Evolutionary conservation across 2,113 vertebrate genomes (phyloP).

Genomic region (Hemibagrus wyckioides): DNA sequence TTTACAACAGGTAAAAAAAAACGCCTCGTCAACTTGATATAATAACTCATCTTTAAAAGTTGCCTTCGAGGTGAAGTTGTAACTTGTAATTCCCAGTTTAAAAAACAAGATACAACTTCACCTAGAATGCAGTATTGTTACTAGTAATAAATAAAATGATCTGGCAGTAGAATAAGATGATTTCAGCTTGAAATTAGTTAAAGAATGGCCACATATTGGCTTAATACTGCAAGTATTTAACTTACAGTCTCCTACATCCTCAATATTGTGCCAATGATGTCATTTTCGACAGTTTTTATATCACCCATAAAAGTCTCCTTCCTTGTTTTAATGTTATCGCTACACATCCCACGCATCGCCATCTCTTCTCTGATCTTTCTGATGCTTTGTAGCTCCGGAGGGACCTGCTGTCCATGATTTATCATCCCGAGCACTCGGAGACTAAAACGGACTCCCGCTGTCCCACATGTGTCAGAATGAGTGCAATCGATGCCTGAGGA

Average conservation of each 20-base stretch:
- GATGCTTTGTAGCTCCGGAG: background rate
- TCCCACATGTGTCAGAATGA: conserved; percentile 26
- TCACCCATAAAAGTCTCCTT: background rate
- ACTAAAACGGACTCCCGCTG: background rate
- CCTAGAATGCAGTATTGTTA: background rate
- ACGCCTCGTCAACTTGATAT: too few species aligned
- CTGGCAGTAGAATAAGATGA: background rate
- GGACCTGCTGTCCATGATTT: background rate
- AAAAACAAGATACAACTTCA: background rate
- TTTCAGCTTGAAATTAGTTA: background rate
- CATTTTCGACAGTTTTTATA: background rate
- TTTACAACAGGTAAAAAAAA: too few species aligned
- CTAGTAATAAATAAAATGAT: background rate
- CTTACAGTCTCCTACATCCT: background rate
- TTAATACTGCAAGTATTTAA: background rate
- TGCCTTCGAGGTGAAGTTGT: too few species aligned
- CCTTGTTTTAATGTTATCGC: background rate
- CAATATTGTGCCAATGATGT: background rate
- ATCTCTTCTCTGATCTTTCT: background rate
- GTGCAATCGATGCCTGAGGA: conserved; percentile 68
- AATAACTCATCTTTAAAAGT: too few species aligned
- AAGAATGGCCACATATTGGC: background rate
- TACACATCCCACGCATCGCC: background rate
- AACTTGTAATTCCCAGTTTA: too few species aligned
- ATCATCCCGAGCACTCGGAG: background rate